Evolutionary conservation across 2,888 invertebrate species (phyloP).

Genomic region (Oscheius sp.): DNA sequence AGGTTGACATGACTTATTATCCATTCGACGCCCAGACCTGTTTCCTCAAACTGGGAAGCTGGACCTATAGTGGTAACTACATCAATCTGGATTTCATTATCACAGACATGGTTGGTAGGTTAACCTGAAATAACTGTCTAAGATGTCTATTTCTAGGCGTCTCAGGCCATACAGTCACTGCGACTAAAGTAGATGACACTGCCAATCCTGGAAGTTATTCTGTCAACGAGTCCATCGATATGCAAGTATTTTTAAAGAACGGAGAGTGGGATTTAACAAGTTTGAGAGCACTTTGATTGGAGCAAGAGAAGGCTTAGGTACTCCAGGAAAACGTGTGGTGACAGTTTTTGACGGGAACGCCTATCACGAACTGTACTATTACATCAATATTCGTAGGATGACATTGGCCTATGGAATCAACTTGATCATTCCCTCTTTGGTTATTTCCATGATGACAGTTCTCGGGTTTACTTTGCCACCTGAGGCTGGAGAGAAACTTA

Average conservation of each 20-base stretch:
- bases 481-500: conserved; percentile 60
- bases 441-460: conserved; percentile 62
- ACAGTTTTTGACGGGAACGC: conserved; percentile 52
- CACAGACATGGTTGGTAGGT: conserved; percentile 49
- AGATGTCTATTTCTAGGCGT: conserved; percentile 39
- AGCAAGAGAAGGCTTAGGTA: conserved; percentile 36
- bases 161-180: conserved; percentile 40
- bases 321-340: conserved; percentile 58
- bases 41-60: conserved; percentile 58
- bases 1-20: conserved; percentile 63
- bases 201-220: conserved; percentile 48
- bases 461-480: conserved; percentile 62
- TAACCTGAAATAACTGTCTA: neutral
- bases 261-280: conserved; percentile 62
- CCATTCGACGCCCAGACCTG: conserved; percentile 61
- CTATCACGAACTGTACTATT: conserved; percentile 61
- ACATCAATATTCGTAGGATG: conserved; percentile 57
- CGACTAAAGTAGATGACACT: conserved; percentile 40
- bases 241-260: conserved; percentile 59
- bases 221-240: conserved; percentile 60
- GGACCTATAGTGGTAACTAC: conserved; percentile 60
- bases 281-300: neutral
- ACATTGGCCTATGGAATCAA: conserved; percentile 63
- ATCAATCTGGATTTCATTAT: conserved; percentile 58
- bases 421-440: conserved; percentile 59